These are phyloP conservation scores for Acyrthosiphon pisum DNA, from an alignment of 1,140 invertebrate species.

Conservation along the genomic window DNA sequence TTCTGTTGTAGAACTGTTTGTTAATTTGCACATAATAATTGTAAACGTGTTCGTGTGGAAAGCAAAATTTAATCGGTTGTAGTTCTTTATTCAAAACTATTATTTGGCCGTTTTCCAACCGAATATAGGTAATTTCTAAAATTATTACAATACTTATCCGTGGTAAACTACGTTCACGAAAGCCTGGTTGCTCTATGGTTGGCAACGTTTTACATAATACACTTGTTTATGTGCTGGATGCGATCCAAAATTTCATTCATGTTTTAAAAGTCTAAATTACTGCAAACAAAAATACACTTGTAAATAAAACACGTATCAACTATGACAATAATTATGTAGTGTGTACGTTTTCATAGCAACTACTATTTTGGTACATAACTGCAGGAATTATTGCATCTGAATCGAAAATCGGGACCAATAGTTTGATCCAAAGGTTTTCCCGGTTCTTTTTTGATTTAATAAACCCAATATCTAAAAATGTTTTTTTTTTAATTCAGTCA, in stretches of 20 bases:
- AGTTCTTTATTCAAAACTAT: constrained; percentile 9
- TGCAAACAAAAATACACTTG: not conserved
- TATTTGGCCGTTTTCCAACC: constrained; percentile 27
- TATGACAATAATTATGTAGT: not conserved
- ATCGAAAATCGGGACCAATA: not conserved
- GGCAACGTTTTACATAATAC: constrained; percentile 22
- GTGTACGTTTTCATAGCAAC: not conserved
- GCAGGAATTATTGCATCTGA: not conserved
- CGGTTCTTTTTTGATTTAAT: not conserved
- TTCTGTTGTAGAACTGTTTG: not conserved
- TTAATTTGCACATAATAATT: not conserved
- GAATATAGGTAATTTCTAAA: constrained; percentile 29
- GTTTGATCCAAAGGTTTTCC: not conserved
- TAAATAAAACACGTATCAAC: not conserved
- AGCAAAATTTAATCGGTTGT: not conserved
- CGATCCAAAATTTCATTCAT: not conserved
- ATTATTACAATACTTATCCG: constrained; percentile 1
- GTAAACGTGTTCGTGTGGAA: not conserved
- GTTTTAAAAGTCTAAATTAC: constrained; percentile 3
- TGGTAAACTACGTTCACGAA: not conserved
- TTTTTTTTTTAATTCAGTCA: not conserved
- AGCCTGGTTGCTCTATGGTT: not conserved
- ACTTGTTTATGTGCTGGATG: not conserved
- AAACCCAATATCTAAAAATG: not conserved
- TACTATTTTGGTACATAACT: not conserved